These are phyloP conservation scores for Brachyrhaphis roseni DNA, from an alignment of 2,797 vertebrate species.

Conservation along the genomic window DNA sequence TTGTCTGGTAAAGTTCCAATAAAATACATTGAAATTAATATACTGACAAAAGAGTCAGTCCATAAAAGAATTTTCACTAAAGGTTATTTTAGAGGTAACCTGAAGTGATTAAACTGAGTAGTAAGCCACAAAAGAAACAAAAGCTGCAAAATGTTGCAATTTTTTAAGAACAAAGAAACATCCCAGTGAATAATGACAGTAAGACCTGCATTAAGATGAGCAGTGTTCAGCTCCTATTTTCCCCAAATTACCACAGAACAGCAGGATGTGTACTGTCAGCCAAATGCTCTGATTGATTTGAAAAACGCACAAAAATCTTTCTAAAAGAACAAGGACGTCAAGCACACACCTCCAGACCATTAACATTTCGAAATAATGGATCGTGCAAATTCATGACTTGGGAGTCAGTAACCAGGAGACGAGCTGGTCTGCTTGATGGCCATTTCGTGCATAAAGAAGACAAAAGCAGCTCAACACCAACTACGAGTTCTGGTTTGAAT, in stretches of 20 bases:
- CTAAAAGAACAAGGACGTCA: conserved; percentile 47
- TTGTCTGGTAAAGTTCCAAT: neutral
- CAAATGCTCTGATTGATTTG: conserved; percentile 36
- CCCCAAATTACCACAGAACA: conserved; percentile 23
- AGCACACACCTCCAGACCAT: conserved; percentile 36
- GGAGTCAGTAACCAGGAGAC: conserved; percentile 48
- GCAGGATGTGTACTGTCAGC: conserved; percentile 24
- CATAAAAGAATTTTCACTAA: neutral
- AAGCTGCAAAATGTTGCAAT: neutral
- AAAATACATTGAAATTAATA: neutral
- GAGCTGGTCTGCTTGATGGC: conserved; percentile 32
- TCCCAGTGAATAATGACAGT: conserved; percentile 26
- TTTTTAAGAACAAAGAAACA: conserved; percentile 19
- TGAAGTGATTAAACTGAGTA: neutral
- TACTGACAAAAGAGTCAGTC: neutral
- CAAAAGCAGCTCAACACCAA: conserved; percentile 20
- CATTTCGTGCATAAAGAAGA: conserved; percentile 29
- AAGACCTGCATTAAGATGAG: conserved; percentile 17
- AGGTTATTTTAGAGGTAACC: neutral
- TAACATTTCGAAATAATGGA: conserved; percentile 35
- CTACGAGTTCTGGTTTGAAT: conserved; percentile 12
- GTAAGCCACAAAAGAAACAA: neutral
- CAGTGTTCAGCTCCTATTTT: conserved; percentile 30
- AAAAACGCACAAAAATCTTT: conserved; percentile 42
- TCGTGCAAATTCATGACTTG: conserved; percentile 28